Evolutionary conservation across 2,797 vertebrate species (phyloP).

Genomic region (Sylvia borin): DNA sequence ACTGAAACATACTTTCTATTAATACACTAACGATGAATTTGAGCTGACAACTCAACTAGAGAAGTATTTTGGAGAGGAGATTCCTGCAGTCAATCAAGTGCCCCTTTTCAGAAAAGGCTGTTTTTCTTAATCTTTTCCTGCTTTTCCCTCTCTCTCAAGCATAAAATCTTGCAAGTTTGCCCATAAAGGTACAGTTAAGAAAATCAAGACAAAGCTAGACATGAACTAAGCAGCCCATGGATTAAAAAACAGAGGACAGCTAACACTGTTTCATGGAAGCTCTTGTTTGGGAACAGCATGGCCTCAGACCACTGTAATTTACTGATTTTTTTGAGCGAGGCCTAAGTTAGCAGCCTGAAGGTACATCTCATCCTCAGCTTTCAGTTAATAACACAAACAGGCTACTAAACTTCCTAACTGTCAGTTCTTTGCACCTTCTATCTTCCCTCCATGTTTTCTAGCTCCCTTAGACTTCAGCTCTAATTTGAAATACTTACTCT

Average conservation of each 20-base stretch:
- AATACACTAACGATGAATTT: background rate
- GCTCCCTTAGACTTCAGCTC: background rate
- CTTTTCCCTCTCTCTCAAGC: background rate
- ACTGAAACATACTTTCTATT: background rate
- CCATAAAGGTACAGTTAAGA: background rate
- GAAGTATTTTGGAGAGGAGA: background rate
- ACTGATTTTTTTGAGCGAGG: background rate
- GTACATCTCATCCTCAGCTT: background rate
- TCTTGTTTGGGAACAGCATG: background rate
- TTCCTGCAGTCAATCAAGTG: background rate
- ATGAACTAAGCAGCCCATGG: background rate
- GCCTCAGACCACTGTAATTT: background rate
- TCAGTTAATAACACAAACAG: background rate
- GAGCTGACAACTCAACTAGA: background rate
- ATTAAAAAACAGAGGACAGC: background rate
- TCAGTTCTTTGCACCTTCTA: background rate
- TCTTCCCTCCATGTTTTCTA: background rate
- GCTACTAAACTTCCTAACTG: background rate
- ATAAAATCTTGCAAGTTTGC: background rate
- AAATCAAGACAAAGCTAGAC: background rate
- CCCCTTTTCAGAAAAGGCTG: accelerated
- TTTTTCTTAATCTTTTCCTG: background rate
- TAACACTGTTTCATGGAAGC: background rate
- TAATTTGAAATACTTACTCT: background rate
- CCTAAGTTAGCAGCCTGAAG: background rate